Conservation (phyloP, 2,797 vertebrate genomes). For the Phataginus tricuspis region DNA sequence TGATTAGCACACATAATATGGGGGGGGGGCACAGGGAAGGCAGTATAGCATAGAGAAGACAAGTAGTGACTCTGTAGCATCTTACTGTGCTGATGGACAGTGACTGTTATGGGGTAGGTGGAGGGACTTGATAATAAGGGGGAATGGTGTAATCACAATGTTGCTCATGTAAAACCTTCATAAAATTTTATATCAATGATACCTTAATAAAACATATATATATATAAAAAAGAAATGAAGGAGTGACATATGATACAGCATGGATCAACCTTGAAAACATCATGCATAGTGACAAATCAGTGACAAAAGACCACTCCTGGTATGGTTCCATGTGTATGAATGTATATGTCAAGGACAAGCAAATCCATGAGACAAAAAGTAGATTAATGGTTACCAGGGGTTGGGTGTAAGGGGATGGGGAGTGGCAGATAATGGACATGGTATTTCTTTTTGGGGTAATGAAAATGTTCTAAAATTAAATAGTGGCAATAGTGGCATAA, state of each 20-base stretch:
- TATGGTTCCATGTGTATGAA: background rate
- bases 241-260: background rate
- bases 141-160: no score
- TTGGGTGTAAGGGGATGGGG: no score
- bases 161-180: no score
- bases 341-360: background rate
- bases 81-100: no score
- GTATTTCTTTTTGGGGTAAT: background rate
- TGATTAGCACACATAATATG: no score
- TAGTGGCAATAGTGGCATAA: background rate
- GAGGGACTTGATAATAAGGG: no score
- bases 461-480: slow-evolving; percentile 1
- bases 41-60: no score
- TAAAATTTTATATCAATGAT: no score
- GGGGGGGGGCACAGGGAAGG: no score
- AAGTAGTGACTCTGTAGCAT: no score
- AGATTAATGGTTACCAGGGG: background rate
- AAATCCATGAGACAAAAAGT: background rate
- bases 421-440: background rate
- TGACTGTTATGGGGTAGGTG: no score
- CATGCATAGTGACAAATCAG: background rate
- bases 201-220: no score
- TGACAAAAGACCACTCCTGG: background rate
- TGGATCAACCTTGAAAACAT: background rate
- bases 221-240: background rate